Evolutionary conservation across 2,888 invertebrate species (phyloP).

Genomic region (Scaptomyza tumidula): DNA sequence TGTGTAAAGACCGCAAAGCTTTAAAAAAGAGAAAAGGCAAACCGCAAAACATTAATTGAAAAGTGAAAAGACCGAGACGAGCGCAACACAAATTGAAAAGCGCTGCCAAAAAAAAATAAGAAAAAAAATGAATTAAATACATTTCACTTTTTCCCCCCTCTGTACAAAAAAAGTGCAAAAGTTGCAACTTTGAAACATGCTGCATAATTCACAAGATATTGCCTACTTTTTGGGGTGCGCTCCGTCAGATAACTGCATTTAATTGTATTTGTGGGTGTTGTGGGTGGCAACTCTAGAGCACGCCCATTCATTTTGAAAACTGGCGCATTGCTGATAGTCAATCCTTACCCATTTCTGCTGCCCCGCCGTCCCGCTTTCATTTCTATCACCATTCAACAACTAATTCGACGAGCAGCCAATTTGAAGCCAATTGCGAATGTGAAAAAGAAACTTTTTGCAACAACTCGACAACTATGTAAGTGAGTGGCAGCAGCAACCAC

Average conservation of each 20-base stretch:
- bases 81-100: slow-evolving; percentile 57
- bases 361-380: not conserved
- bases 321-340: slow-evolving; percentile 50
- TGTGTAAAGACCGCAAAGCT: slow-evolving; percentile 41
- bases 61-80: slow-evolving; percentile 62
- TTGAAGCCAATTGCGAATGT: slow-evolving; percentile 75
- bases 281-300: slow-evolving; percentile 14
- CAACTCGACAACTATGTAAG: slow-evolving; percentile 76
- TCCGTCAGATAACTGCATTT: slow-evolving; percentile 53
- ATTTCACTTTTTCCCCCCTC: slow-evolving; percentile 45
- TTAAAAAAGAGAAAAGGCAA: not conserved
- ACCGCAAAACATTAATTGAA: slow-evolving; percentile 70
- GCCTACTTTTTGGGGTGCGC: slow-evolving; percentile 36
- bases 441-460: slow-evolving; percentile 60
- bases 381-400: slow-evolving; percentile 20
- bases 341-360: not conserved
- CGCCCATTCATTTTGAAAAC: slow-evolving; percentile 45
- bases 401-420: slow-evolving; percentile 75
- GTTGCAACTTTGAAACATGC: slow-evolving; percentile 5
- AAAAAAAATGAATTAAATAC: slow-evolving; percentile 40
- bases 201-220: slow-evolving; percentile 55
- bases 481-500: slow-evolving; percentile 55
- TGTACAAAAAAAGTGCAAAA: not conserved
- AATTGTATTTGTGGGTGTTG: slow-evolving; percentile 45
- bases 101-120: slow-evolving; percentile 34